Conservation (phyloP, 2,797 vertebrate genomes). For the Halcyon chelicuti region DNA sequence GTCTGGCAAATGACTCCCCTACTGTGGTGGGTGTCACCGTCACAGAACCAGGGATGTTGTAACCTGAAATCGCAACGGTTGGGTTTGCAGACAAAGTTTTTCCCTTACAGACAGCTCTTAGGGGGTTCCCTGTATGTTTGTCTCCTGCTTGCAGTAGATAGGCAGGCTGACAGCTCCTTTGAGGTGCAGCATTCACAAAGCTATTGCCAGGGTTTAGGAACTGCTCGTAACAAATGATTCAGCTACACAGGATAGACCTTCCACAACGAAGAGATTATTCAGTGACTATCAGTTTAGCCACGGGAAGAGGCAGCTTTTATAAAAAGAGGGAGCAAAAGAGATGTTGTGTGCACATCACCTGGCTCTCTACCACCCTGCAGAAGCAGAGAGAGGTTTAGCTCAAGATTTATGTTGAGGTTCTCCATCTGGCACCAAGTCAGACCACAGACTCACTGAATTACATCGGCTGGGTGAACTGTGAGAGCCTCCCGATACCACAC, state of each 20-base stretch:
- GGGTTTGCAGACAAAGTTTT: neutral
- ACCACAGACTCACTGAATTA: neutral
- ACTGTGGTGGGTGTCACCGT: neutral
- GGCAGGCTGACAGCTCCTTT: neutral
- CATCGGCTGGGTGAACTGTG: neutral
- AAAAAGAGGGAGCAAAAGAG: neutral
- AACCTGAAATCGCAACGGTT: neutral
- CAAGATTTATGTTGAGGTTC: neutral
- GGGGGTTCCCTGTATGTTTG: neutral
- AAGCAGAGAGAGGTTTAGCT: neutral
- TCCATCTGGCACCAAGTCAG: neutral
- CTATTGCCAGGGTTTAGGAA: neutral
- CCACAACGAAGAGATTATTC: neutral
- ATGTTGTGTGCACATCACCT: rapidly evolving
- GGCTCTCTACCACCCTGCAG: neutral
- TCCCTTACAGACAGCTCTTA: neutral
- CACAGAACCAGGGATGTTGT: neutral
- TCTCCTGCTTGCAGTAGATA: neutral
- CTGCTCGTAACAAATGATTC: neutral
- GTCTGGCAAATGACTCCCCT: neutral
- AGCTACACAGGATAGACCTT: neutral
- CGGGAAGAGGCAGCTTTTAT: neutral
- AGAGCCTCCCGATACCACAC: neutral
- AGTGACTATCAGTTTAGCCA: neutral
- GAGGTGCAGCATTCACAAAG: neutral